A percentile compares a stretch with the other conserved stretches of the same genome.
Conservation (phyloP, 1,140 invertebrate genomes). For the Lysiphlebus fabarum region DNA sequence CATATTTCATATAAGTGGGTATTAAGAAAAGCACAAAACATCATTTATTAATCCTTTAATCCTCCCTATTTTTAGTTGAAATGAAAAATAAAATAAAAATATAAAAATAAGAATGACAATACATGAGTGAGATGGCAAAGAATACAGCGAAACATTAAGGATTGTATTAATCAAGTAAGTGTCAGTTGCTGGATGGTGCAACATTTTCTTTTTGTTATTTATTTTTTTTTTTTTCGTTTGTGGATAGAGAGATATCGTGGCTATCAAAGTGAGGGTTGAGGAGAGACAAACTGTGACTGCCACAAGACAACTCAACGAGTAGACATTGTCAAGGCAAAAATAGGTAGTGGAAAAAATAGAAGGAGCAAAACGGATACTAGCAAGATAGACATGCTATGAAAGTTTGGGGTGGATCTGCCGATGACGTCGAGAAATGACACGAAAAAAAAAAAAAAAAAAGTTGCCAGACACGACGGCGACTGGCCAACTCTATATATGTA, state of each 20-base stretch:
- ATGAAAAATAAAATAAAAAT: neutral
- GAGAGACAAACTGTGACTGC: neutral
- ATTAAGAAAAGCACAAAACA: too few relatives aligned
- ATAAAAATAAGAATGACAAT: neutral
- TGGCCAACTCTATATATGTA: neutral
- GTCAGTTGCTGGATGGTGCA: slow-evolving; percentile 16
- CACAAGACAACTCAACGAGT: too few relatives aligned
- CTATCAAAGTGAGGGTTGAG: neutral
- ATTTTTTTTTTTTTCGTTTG: neutral
- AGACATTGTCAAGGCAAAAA: neutral
- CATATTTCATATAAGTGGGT: too few relatives aligned
- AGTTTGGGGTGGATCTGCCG: slow-evolving; percentile 41
- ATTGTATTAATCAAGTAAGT: slow-evolving; percentile 53
- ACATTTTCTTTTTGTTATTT: slow-evolving; percentile 12
- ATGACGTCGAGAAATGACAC: slow-evolving; percentile 54
- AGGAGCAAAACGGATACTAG: slow-evolving; percentile 37
- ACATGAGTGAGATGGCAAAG: neutral
- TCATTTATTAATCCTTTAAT: too few relatives aligned
- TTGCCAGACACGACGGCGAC: slow-evolving; percentile 45
- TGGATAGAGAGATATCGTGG: neutral
- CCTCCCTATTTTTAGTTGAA: too few relatives aligned
- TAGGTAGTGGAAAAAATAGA: slow-evolving; percentile 23
- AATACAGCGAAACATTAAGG: slow-evolving; percentile 42
- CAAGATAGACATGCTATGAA: slow-evolving; percentile 38
- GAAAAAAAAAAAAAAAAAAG: slow-evolving; percentile 52